Conservation (phyloP, 2,113 vertebrate genomes). For the Eidolon helvum region DNA sequence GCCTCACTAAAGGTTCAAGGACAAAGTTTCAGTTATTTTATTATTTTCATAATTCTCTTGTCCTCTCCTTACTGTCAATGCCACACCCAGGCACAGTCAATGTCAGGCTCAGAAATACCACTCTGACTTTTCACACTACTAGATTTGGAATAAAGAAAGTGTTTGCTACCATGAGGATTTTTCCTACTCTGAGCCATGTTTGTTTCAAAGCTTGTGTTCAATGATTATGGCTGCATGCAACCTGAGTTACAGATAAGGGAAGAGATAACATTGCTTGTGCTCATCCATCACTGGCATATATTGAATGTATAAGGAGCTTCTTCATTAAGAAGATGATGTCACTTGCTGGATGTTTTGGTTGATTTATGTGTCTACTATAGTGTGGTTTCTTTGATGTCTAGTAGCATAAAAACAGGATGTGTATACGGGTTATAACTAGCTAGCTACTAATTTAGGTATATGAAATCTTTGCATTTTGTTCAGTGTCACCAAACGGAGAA, state of each 20-base stretch:
- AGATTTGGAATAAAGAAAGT: not conserved
- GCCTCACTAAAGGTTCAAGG: not conserved
- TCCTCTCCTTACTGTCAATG: not conserved
- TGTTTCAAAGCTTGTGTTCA: not conserved
- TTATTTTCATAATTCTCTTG: not conserved
- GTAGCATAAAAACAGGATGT: not conserved
- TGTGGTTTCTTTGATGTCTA: not conserved
- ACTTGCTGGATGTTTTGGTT: not conserved
- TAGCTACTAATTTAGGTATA: not conserved
- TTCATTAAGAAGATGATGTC: not conserved
- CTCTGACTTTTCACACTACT: not conserved
- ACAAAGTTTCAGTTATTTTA: not conserved
- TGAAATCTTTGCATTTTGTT: not conserved
- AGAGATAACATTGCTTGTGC: accelerated
- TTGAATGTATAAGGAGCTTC: not conserved
- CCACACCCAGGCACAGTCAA: not conserved
- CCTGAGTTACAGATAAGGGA: not conserved
- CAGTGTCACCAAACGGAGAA: not conserved
- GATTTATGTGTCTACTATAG: not conserved
- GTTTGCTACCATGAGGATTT: not conserved
- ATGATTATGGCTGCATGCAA: not conserved
- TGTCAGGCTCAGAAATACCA: not conserved
- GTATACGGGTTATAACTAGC: not conserved
- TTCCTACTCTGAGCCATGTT: not conserved
- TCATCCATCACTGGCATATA: not conserved